Conservation (phyloP, 2,888 invertebrate species). For the Vannuccia rotundouncinata region DNA sequence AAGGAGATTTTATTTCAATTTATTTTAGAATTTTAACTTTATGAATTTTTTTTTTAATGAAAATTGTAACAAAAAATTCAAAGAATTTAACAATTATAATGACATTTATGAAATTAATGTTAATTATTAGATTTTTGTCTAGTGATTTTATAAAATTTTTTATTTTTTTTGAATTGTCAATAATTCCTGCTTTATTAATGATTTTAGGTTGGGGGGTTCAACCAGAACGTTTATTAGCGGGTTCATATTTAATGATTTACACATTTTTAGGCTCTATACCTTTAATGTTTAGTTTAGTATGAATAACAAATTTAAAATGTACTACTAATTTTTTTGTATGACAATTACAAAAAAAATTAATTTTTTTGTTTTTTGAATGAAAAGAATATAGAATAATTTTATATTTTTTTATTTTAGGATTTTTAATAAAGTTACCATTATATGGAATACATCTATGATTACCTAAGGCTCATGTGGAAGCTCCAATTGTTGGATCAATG, state of each 20-base stretch:
- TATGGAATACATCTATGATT: conserved; percentile 68
- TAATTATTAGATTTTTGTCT: conserved; percentile 62
- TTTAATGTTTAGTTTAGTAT: conserved; percentile 57
- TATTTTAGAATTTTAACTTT: conserved; percentile 60
- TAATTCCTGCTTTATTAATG: conserved; percentile 66
- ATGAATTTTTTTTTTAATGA: conserved; percentile 63
- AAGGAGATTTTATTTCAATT: conserved; percentile 60
- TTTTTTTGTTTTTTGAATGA: conserved; percentile 11
- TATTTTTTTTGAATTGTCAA: conserved; percentile 66
- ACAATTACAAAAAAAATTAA: not conserved
- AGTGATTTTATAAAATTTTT: conserved; percentile 65
- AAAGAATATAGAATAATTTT: not conserved
- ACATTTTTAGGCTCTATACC: conserved; percentile 66
- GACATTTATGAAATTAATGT: conserved; percentile 43
- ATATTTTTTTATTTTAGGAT: conserved; percentile 61
- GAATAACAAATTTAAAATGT: not conserved
- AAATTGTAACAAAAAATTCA: conserved; percentile 59
- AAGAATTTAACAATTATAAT: conserved; percentile 49
- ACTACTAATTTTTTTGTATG: conserved; percentile 10
- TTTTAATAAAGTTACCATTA: conserved; percentile 68
- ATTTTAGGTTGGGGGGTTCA: conserved; percentile 67
- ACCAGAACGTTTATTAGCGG: conserved; percentile 65
- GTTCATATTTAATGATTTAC: conserved; percentile 67
- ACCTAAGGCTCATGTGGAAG: conserved; percentile 71
- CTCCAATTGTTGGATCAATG: conserved; percentile 68